Evolutionary conservation across 2,113 vertebrate species (phyloP), one percentile per base, ranked within the genome.

Genomic region (Oenanthe melanoleuca): DNA sequence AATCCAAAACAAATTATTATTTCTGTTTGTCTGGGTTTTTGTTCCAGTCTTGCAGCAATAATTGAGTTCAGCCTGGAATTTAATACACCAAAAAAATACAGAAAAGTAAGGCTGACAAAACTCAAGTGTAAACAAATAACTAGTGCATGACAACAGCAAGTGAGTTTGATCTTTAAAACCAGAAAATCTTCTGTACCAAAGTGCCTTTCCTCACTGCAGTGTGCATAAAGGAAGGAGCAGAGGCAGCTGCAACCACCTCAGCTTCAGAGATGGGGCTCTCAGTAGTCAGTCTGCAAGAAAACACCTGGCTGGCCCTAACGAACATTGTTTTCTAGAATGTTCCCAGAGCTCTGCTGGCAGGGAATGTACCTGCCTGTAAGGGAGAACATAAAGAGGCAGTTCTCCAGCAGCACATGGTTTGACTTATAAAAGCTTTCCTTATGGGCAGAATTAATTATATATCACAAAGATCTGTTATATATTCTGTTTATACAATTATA

Each of bases 401-500:
- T 92, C 73, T 87, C 81, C 71, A 86, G 61, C 42, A 89, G 66
- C 75, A 56, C 85, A 56, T 63, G 59, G 59, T 88, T 89, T 91
- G 63, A 83, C 59, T 95, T 95, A 84, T 26, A 89, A 95, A 94
- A 95, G 64, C 81, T 96, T 95, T 95, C 84, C 95, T 97, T 95
- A 83, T 89, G 89, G 96, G 93, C 89, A 95, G 82, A 82, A 92
- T 93, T 88, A 96, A 94, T 97, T 86, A 77, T 80, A 57, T 94
- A 95, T 88, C 89, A 88, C 87, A 85, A 80, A 80, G 67, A 85
- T 93, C 89, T 88, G 80, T 89, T 94, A 85, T 86, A 92, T 89
- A 93, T 94, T 95, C 81, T 89, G 92, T 94, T 96, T 94, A 83
- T 82, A 83, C 95, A 96, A 95, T 95, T 95, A 94, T 89, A 95